phyloP scores from a whole-genome alignment of 92 coral and sea anemone genomes.

The Phenganax marumi region DNA sequence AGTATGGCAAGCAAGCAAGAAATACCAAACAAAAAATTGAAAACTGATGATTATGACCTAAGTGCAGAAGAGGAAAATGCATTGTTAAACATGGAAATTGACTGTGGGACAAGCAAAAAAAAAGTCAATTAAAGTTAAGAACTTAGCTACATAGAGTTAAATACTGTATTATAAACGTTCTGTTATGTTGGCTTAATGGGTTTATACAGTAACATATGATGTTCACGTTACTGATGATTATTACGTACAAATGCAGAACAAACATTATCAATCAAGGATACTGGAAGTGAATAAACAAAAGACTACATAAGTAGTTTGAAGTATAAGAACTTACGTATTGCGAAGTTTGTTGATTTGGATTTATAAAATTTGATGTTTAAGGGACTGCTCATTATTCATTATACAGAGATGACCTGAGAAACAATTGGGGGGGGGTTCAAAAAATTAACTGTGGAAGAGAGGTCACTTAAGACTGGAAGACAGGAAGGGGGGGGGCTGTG shows the following conservation, averaged over 20 bases:
- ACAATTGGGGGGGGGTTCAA: background rate
- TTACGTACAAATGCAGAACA: conserved; percentile 4
- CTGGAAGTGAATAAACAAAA: background rate
- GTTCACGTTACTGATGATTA: background rate
- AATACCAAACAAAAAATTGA: background rate
- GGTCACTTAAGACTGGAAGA: background rate
- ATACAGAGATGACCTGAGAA: background rate
- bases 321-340: background rate
- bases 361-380: conserved; percentile 1
- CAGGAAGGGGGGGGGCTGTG: no score
- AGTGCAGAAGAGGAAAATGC: background rate
- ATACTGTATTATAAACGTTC: no score
- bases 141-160: no score
- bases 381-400: background rate
- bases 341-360: background rate
- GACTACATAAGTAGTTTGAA: background rate
- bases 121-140: no score
- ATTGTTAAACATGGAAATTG: background rate
- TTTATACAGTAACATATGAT: background rate
- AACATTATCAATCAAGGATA: background rate
- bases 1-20: background rate
- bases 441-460: background rate
- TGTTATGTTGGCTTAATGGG: no score
- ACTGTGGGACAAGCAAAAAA: no score
- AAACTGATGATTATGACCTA: conserved; percentile 5